Evolutionary conservation across 2,888 invertebrate species (phyloP).

Genomic region (Scaptomyza tumidula): DNA sequence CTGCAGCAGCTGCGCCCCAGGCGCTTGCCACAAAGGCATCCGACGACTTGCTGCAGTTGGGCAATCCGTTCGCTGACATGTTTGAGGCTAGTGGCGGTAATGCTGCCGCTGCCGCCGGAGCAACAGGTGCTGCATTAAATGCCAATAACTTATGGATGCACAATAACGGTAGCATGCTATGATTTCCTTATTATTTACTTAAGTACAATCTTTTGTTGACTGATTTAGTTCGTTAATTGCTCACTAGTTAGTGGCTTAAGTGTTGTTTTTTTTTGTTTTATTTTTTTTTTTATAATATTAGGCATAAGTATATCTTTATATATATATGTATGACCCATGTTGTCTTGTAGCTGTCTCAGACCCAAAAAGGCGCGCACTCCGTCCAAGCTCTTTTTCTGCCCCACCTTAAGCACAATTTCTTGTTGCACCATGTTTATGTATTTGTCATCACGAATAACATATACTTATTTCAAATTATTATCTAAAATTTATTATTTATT

Average conservation of each 20-base stretch:
- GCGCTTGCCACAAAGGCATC: constrained; percentile 88
- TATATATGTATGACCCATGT: constrained; percentile 36
- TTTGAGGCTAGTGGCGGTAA: constrained; percentile 88
- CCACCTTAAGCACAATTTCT: constrained; percentile 42
- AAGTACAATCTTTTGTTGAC: constrained; percentile 35
- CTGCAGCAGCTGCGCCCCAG: constrained; percentile 84
- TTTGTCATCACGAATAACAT: constrained; percentile 32
- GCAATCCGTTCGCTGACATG: constrained; percentile 96
- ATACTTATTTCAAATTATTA: constrained; percentile 11
- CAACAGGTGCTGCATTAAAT: constrained; percentile 80
- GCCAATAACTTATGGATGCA: constrained; percentile 85
- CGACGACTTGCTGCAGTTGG: constrained; percentile 94
- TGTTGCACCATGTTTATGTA: constrained; percentile 39
- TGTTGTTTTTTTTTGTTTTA: constrained; percentile 49
- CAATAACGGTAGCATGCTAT: constrained; percentile 85
- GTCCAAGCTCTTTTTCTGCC: constrained; percentile 28
- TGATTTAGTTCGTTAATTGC: constrained; percentile 44
- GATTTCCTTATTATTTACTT: constrained; percentile 61
- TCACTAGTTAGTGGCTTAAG: constrained; percentile 38
- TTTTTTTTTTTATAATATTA: constrained; percentile 21
- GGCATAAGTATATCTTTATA: background rate
- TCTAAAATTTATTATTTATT: constrained; percentile 27
- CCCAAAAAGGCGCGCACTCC: constrained; percentile 30
- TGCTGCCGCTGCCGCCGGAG: constrained; percentile 64
- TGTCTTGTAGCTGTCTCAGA: constrained; percentile 56